phyloP scores from a whole-genome alignment of 2,113 vertebrate species.

The Neogobius melanostomus region DNA sequence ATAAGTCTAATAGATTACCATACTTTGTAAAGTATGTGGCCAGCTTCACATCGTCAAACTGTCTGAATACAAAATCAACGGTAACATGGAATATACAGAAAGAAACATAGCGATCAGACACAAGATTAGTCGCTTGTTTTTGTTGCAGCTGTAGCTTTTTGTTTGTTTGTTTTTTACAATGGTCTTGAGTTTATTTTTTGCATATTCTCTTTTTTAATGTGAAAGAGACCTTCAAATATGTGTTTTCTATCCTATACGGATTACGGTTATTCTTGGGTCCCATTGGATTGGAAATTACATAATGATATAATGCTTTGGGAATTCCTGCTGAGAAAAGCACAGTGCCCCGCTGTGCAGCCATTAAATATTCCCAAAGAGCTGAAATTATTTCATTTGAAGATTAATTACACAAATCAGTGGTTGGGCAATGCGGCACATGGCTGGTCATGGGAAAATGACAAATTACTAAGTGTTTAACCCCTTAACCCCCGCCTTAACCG shows the following conservation, averaged over 20 bases:
- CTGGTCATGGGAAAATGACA: background rate
- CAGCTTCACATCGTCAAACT: too few relatives aligned
- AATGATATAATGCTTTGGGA: slow-evolving; percentile 8
- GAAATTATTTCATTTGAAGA: background rate
- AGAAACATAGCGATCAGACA: too few relatives aligned
- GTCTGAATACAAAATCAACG: too few relatives aligned
- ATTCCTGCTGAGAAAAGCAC: background rate
- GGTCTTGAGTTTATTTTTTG: background rate
- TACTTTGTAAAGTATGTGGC: too few relatives aligned
- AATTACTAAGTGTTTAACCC: background rate
- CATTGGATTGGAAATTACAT: background rate
- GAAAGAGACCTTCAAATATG: slow-evolving; percentile 8
- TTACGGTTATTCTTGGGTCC: background rate
- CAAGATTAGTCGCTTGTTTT: too few relatives aligned
- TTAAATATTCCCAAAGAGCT: slow-evolving; percentile 4
- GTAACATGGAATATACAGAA: too few relatives aligned
- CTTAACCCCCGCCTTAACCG: too few relatives aligned
- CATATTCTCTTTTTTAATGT: background rate
- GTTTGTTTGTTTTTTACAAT: too few relatives aligned
- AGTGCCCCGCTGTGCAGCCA: background rate
- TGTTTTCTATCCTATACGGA: background rate
- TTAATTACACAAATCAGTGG: background rate
- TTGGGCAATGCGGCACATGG: background rate
- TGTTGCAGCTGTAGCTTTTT: too few relatives aligned
- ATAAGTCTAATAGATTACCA: too few relatives aligned